phyloP scores from a whole-genome alignment of 1,140 invertebrate genomes.

The Polypedilum vanderplanki region DNA sequence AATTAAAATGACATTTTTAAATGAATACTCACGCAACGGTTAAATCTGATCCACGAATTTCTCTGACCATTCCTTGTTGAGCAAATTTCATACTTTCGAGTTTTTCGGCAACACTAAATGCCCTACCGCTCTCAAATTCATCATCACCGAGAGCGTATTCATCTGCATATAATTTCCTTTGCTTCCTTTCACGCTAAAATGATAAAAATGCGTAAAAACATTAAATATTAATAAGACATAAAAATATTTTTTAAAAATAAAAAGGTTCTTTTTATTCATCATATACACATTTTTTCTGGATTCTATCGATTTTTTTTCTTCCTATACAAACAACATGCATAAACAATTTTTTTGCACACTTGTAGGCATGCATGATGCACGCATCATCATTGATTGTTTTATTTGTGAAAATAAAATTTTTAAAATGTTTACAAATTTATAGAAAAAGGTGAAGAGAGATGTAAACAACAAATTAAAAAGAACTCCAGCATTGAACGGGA shows the following conservation, averaged over 20 bases:
- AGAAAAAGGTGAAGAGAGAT: not conserved
- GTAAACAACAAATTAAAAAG: not conserved
- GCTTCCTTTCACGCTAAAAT: slow-evolving; percentile 75
- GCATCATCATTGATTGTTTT: no score
- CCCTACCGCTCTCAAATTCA: slow-evolving; percentile 79
- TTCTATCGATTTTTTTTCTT: not conserved
- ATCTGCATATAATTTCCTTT: slow-evolving; percentile 87
- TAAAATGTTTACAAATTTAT: not conserved
- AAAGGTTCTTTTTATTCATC: slow-evolving; percentile 9
- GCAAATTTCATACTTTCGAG: slow-evolving; percentile 73
- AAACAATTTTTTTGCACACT: no score
- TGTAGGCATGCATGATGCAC: no score
- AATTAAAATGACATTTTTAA: not conserved
- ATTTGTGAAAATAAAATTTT: no score
- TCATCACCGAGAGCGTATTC: slow-evolving; percentile 85
- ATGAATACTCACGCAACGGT: slow-evolving; percentile 52
- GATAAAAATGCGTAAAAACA: no score
- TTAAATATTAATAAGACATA: no score
- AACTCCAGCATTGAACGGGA: not conserved
- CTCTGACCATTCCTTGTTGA: slow-evolving; percentile 67
- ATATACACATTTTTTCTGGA: not conserved
- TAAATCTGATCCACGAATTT: slow-evolving; percentile 77
- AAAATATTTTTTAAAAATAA: no score
- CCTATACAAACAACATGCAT: no score
- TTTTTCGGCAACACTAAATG: slow-evolving; percentile 89